Base-by-base conservation (phyloP, 23 tunicate species). In the Trididemnum nubilum region DNA sequence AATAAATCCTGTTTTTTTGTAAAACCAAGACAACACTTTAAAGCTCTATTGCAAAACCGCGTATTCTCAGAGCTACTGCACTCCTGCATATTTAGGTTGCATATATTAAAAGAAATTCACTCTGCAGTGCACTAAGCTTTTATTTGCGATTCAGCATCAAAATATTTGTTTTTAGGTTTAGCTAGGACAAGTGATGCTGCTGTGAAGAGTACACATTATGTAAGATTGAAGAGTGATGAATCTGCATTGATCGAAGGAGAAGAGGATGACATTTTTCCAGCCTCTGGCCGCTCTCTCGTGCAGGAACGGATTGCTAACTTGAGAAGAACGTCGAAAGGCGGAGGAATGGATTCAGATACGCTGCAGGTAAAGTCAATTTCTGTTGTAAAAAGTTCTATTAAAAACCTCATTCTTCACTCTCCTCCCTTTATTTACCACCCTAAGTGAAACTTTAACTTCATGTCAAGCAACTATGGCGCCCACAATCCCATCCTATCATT, bases 251-350 rank as follows among this genome's bases (percentile, higher is more conserved):
- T 26, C 70, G 60, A 51, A 18, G 78, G 65, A 4, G 82, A 28
- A 59, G 65, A 78, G 3, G 82, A 33, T 27, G 35, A 57, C 33
- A 32, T 31, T 1, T 31, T 34, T 37, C 27, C 38, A 2, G 81
- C 38, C 18, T 65, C 33, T 1, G 89, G 73, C 58, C 66, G 73
- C 25, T 30, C 63, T 34, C 44, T 72, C 23, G 88, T 89, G 57
- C 83, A 86, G 7, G 88, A 89, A 27, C 32, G 88, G 9, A 86
- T 89, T 25, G 94, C 88, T 0, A 67, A 69, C 58, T 89, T 89
- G 36, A 65, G 78, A 7, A 58, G 85, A 59, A 78, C 82, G 27
- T 34, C 85, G 1, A 73, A 63, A 23, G 38, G 80, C 51, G 35
- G 33, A 37, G 85, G 81, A 3, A 78, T 71, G 30, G 88, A 83